Base-by-base conservation (phyloP, 1,140 invertebrate species). In the Drosophila repletoides region DNA sequence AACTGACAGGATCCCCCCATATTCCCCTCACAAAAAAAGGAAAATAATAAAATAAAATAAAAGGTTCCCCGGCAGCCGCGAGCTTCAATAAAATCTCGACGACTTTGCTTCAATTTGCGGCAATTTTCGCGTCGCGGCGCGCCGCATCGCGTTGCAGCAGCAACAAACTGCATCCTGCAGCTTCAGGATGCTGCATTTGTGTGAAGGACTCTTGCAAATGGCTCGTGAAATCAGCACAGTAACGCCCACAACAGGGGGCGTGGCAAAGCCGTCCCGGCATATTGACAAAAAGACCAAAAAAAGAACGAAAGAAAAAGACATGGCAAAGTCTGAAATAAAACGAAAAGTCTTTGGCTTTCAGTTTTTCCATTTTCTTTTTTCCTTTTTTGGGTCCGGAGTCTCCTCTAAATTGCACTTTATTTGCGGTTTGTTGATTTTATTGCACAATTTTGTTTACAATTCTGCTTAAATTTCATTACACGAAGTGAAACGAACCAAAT, bases 391-490 rank as follows among this genome's bases (percentile, higher is more conserved):
- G 22, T 48, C 14, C 22, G 21, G 36, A 52, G 33, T 49, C 59
- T 48, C 24, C 60, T 60, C 63, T 76, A 72, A 68, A 84, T 76
- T 76, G 60, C 67, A 72, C 67, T 72, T 72, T 66, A 69, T 86
- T 75, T 86, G 80, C 48, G 75, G 79, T 59, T 76, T 69, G 75
- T 76, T 72, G 66, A 80, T 64, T 79, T 84, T 86, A 72, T 72
- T 73, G 51, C 69, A 83, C 53, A 81, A 81, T 65, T 77, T 73
- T 76, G 77, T 65, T 70, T 66, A 74, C 79, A 68, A 84, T 68
- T 84, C 79, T 63, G 71, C 71, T 86, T 80, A 84, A 84, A 84
- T 84, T 86, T 84, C 75, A 86, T 84, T 84, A 84, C 71, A 69
- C 72, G 71, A 75, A 73, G 29, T 59, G 74, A 73, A 65, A 40